phyloP scores from a whole-genome alignment of 2,113 vertebrate species.

The Clinocottus analis region DNA sequence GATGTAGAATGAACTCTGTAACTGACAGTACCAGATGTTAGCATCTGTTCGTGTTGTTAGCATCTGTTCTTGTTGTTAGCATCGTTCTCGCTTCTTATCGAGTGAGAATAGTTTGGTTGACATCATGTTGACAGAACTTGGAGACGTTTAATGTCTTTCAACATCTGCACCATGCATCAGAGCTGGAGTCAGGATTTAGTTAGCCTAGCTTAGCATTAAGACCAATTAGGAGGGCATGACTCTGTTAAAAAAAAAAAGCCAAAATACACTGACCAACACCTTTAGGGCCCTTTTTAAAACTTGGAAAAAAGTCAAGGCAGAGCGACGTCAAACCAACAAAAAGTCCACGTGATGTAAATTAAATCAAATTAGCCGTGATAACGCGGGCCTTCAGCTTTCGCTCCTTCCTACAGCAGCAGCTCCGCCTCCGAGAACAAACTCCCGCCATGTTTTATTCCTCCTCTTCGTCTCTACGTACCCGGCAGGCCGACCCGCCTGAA shows the following conservation, averaged over 20 bases:
- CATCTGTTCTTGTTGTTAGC: background rate
- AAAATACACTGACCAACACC: too few species aligned
- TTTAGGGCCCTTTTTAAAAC: too few species aligned
- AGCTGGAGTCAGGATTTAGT: too few species aligned
- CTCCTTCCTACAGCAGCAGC: background rate
- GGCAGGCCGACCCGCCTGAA: conserved; percentile 86
- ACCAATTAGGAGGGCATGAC: too few species aligned
- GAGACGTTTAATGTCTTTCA: background rate
- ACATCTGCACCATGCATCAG: background rate
- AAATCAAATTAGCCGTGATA: background rate
- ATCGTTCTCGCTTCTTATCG: background rate
- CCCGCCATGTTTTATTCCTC: background rate
- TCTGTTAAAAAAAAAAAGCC: background rate
- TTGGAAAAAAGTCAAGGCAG: too few species aligned
- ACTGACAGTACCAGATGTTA: too few species aligned
- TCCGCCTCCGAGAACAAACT: background rate
- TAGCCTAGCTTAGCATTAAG: too few species aligned
- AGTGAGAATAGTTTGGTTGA: background rate
- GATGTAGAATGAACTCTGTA: background rate
- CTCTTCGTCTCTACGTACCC: conserved; percentile 87
- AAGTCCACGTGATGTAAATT: background rate
- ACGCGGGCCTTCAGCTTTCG: background rate
- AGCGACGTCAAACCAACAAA: too few species aligned
- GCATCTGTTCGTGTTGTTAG: background rate
- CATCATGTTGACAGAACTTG: background rate